Percentiles rank a stretch among this genome's conserved stretches.
Conservation (phyloP, 2,888 invertebrate genomes). For the Drosophila sordidapex region DNA sequence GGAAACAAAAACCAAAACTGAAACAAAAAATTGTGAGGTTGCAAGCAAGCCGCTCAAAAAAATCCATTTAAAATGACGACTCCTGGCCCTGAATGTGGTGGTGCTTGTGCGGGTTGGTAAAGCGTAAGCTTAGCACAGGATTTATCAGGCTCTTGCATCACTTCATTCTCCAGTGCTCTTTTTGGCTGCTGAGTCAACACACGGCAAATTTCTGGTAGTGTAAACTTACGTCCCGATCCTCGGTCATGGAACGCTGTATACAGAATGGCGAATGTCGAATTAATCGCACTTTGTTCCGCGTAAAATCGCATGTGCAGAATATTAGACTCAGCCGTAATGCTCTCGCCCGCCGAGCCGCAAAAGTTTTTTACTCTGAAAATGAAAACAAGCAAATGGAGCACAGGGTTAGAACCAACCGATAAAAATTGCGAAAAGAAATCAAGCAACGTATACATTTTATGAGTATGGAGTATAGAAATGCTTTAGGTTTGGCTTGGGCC, state of each 20-base stretch:
- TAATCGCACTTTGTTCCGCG: constrained; percentile 87
- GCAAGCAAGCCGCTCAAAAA: constrained; percentile 16
- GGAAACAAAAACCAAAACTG: background rate
- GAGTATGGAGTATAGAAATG: background rate
- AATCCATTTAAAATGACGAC: constrained; percentile 18
- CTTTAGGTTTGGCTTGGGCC: background rate
- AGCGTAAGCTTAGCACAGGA: constrained; percentile 64
- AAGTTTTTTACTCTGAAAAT: constrained; percentile 88
- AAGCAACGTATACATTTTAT: constrained; percentile 6
- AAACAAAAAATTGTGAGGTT: constrained; percentile 6
- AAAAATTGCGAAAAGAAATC: background rate
- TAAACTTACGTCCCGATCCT: constrained; percentile 83
- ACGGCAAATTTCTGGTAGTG: constrained; percentile 19
- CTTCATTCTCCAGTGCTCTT: background rate
- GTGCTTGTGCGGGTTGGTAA: constrained; percentile 31
- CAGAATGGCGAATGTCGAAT: constrained; percentile 89
- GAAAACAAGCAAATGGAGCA: background rate
- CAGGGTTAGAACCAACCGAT: background rate
- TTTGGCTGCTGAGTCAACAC: constrained; percentile 1
- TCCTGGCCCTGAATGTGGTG: constrained; percentile 15
- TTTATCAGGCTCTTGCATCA: constrained; percentile 49
- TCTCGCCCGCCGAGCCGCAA: constrained; percentile 94
- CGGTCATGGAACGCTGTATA: constrained; percentile 91
- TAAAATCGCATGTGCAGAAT: constrained; percentile 91
- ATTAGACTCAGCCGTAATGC: constrained; percentile 89